A percentile compares a stretch with the other conserved stretches of the same genome.
Conservation (phyloP, 2,113 vertebrate species). For the Aplodontia rufa region DNA sequence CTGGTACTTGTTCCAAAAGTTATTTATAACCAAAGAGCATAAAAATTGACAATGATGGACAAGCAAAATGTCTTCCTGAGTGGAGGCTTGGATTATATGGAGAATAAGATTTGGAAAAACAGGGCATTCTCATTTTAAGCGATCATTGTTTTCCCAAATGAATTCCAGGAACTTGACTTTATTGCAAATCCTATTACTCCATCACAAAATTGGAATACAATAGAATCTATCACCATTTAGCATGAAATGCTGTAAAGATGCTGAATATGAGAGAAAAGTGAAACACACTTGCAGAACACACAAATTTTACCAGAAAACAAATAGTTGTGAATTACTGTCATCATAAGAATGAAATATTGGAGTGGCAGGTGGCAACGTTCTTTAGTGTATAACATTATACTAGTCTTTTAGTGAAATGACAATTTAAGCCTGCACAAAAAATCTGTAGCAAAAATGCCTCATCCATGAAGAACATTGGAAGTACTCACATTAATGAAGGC, state of each 20-base stretch:
- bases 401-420: background rate
- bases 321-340: background rate
- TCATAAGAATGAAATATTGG: background rate
- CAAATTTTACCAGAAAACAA: constrained; percentile 6
- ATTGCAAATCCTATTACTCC: background rate
- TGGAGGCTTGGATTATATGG: background rate
- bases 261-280: constrained; percentile 4
- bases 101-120: constrained; percentile 51
- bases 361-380: background rate
- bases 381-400: background rate
- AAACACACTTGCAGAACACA: background rate
- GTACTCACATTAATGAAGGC: background rate
- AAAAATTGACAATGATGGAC: constrained; percentile 47
- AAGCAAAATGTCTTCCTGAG: constrained; percentile 43
- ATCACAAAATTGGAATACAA: constrained; percentile 14
- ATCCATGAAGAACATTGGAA: background rate
- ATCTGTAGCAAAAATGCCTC: background rate
- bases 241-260: constrained; percentile 14
- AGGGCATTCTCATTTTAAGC: constrained; percentile 53
- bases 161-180: constrained; percentile 39
- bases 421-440: background rate
- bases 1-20: constrained; percentile 46
- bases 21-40: constrained; percentile 60
- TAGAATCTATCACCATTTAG: background rate
- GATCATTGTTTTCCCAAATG: constrained; percentile 3